A percentile compares a stretch with the other conserved stretches of the same genome.
phyloP scores from a whole-genome alignment of 1,140 invertebrate genomes.

The Trichogramma pretiosum region DNA sequence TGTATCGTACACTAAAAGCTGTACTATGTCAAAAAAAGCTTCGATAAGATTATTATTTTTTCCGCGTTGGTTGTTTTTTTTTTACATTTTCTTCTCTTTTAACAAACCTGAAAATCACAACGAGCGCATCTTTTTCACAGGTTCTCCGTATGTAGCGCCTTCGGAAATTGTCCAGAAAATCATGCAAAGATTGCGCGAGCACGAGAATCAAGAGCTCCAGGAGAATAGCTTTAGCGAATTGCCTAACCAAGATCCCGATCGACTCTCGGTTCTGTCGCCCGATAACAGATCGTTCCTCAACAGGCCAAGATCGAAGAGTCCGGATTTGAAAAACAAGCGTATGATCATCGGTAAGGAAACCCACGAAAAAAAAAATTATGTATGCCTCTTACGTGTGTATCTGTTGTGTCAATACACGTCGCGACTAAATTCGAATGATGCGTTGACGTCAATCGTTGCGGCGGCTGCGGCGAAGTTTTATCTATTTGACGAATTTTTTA shows the following conservation, averaged over 20 bases:
- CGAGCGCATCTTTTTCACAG: no score
- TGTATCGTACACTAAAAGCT: not conserved
- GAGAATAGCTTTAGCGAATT: slow-evolving; percentile 22
- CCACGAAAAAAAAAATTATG: no score
- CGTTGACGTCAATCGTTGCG: no score
- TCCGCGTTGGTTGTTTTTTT: no score
- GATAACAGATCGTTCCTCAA: slow-evolving; percentile 49
- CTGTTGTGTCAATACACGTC: no score
- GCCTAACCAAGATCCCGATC: slow-evolving; percentile 18
- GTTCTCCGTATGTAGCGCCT: slow-evolving; percentile 46
- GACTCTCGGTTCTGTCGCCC: slow-evolving; percentile 44
- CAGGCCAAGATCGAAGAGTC: slow-evolving; percentile 42
- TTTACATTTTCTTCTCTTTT: no score
- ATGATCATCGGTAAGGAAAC: slow-evolving; percentile 45
- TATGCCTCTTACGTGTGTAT: no score
- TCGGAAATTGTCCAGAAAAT: slow-evolving; percentile 53
- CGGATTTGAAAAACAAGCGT: slow-evolving; percentile 42
- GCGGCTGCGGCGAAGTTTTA: no score
- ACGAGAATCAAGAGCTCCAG: slow-evolving; percentile 40
- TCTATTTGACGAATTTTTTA: not conserved
- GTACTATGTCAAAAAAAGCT: slow-evolving; percentile 2
- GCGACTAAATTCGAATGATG: no score
- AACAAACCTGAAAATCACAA: no score
- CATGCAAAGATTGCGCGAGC: slow-evolving; percentile 49
- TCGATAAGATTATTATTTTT: no score